Percentiles rank a stretch among this genome's conserved stretches.
phyloP scores from a whole-genome alignment of 2,113 vertebrate genomes.

The Glaucidium brasilianum region DNA sequence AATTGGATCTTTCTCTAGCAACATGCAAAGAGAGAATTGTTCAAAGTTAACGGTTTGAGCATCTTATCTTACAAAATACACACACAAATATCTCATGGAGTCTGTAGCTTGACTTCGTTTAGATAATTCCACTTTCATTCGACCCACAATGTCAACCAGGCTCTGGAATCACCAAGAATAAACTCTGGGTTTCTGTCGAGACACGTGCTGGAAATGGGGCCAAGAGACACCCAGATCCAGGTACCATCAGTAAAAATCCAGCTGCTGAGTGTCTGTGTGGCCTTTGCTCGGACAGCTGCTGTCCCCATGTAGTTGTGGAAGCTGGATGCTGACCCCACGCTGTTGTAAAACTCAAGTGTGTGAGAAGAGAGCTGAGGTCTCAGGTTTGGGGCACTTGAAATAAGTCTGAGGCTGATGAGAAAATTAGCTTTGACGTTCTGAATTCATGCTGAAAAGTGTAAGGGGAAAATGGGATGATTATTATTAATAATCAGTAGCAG shows the following conservation, averaged over 20 bases:
- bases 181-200: constrained; percentile 35
- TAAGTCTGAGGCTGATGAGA: constrained; percentile 36
- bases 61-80: not conserved
- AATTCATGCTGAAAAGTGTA: constrained; percentile 39
- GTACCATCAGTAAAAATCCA: not conserved
- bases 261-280: not conserved
- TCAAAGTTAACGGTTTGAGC: not conserved
- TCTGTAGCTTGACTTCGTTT: not conserved
- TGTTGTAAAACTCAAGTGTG: not conserved
- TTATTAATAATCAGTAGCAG: constrained; percentile 59
- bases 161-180: constrained; percentile 1
- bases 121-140: not conserved
- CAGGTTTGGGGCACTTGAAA: not conserved
- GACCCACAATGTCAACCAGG: not conserved
- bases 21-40: not conserved
- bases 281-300: not conserved
- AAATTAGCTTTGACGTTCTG: constrained; percentile 61
- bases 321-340: not conserved
- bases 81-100: not conserved
- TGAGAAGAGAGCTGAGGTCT: not conserved
- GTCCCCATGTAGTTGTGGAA: not conserved
- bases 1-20: not conserved
- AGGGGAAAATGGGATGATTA: constrained; percentile 22
- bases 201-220: constrained; percentile 12
- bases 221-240: not conserved